A percentile compares a stretch with the other conserved stretches of the same genome.
These are phyloP conservation scores for rat (Rattus norvegicus) DNA, from an alignment of 2,113 vertebrate genomes.

Conservation along the genomic window DNA sequence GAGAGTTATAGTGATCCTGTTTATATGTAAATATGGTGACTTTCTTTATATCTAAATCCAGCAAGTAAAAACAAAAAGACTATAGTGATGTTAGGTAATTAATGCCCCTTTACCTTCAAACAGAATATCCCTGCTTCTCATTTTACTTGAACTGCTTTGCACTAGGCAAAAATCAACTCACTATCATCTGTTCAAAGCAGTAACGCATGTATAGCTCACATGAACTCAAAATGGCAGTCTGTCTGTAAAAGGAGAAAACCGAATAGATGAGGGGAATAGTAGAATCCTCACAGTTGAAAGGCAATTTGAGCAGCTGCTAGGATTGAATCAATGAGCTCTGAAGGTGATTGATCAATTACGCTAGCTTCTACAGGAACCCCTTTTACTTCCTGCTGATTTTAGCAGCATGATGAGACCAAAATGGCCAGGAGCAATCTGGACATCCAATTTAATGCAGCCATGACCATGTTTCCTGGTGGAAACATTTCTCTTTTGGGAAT, in stretches of 20 bases:
- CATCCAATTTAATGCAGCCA: conserved; percentile 35
- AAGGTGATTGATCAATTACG: conserved; percentile 55
- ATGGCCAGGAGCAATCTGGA: background rate
- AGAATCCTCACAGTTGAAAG: conserved; percentile 52
- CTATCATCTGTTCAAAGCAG: conserved; percentile 7
- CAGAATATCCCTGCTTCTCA: background rate
- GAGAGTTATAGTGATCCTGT: background rate
- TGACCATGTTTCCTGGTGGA: conserved; percentile 7
- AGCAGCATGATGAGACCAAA: background rate
- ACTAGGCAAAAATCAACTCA: background rate
- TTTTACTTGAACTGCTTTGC: background rate
- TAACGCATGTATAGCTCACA: background rate
- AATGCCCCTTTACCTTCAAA: background rate
- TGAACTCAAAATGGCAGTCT: conserved; percentile 44
- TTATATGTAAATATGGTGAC: background rate
- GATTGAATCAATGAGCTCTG: conserved; percentile 36
- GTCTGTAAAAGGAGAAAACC: conserved; percentile 48
- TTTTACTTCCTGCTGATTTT: conserved; percentile 52
- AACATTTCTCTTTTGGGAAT: background rate
- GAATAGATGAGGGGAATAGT: conserved; percentile 39
- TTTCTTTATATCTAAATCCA: background rate
- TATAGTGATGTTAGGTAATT: background rate
- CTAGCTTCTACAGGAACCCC: background rate
- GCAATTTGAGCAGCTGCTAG: conserved; percentile 32
- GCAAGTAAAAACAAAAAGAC: background rate